A percentile compares a stretch with the other conserved stretches of the same genome.
These are phyloP conservation scores for Salpingus planirostris DNA, from an alignment of 2,888 invertebrate genomes.

Conservation along the genomic window DNA sequence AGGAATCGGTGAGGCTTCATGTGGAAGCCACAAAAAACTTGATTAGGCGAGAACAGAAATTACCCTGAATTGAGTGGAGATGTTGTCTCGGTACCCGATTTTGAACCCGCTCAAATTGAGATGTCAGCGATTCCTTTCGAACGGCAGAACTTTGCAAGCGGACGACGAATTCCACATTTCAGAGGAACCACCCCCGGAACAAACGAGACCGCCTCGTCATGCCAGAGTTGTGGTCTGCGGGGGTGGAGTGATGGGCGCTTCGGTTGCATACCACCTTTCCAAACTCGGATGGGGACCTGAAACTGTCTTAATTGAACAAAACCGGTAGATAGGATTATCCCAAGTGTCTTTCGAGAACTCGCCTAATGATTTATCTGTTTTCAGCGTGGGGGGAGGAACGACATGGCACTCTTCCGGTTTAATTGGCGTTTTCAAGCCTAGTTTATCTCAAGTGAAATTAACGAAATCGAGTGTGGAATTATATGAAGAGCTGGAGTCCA, in stretches of 20 bases:
- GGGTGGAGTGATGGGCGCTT: constrained; percentile 85
- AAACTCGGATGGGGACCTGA: constrained; percentile 72
- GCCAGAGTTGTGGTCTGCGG: constrained; percentile 81
- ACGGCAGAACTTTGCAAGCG: too few species aligned
- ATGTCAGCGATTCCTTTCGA: too few species aligned
- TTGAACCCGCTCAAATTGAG: too few species aligned
- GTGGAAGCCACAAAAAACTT: not conserved
- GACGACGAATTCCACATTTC: too few species aligned
- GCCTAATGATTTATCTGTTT: constrained; percentile 5
- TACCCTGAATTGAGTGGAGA: not conserved
- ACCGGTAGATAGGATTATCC: constrained; percentile 47
- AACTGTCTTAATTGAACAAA: constrained; percentile 78
- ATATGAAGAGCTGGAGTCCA: constrained; percentile 63
- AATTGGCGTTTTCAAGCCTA: constrained; percentile 79
- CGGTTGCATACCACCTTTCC: constrained; percentile 85
- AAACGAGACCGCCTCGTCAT: constrained; percentile 42
- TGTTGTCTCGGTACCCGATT: too few species aligned
- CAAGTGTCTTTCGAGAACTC: not conserved
- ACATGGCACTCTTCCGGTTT: constrained; percentile 77
- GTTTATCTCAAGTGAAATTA: constrained; percentile 68
- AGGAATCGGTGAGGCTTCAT: not conserved
- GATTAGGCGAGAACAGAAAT: too few species aligned
- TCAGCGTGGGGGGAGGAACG: constrained; percentile 67
- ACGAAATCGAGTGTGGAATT: constrained; percentile 69
- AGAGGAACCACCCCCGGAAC: constrained; percentile 6